phyloP scores from a whole-genome alignment of 2,113 vertebrate genomes.

The Saguinus imperator region DNA sequence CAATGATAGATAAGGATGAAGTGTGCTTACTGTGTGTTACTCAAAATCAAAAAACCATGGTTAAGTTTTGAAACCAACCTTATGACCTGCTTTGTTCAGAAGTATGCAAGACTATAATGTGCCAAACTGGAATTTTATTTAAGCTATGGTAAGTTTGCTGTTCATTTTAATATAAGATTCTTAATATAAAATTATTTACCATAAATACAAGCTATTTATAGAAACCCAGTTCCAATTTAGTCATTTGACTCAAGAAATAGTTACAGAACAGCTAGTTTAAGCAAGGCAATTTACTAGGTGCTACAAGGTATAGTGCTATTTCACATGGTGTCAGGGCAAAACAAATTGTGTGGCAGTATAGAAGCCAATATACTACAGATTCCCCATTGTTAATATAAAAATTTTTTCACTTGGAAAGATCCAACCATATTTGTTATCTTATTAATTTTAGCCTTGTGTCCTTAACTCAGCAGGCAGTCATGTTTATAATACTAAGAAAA shows the following conservation, averaged over 20 bases:
- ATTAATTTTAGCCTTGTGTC: constrained; percentile 33
- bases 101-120: background rate
- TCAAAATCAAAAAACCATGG: background rate
- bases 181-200: background rate
- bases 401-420: background rate
- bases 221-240: background rate
- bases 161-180: background rate
- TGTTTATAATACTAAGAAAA: constrained; percentile 49
- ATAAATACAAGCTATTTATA: constrained; percentile 5
- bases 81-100: background rate
- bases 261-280: background rate
- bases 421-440: background rate
- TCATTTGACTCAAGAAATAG: constrained; percentile 1
- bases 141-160: background rate
- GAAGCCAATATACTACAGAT: background rate
- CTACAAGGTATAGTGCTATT: background rate
- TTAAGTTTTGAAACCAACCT: background rate
- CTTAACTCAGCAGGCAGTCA: constrained; percentile 17
- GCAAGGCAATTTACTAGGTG: background rate
- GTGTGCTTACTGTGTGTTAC: background rate
- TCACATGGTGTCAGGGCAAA: background rate
- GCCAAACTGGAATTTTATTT: too few relatives aligned
- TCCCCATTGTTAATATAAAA: background rate
- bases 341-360: background rate
- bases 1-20: background rate